phyloP scores from a whole-genome alignment of 2,888 invertebrate genomes.

The Apeira syringaria region DNA sequence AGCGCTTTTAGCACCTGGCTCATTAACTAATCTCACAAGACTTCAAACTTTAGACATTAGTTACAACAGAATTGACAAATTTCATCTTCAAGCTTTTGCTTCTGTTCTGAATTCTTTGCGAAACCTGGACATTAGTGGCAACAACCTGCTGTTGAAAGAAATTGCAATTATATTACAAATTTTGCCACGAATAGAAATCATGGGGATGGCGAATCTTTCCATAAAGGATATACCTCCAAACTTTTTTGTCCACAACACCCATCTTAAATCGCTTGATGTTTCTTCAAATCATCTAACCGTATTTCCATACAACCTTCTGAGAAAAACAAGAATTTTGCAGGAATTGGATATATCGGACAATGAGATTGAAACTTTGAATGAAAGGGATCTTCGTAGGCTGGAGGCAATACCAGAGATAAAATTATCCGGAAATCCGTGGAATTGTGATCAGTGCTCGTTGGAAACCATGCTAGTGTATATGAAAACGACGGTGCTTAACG shows the following conservation, averaged over 20 bases:
- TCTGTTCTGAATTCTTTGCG: slow-evolving; percentile 85
- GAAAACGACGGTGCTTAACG: slow-evolving; percentile 79
- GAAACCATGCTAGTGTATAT: slow-evolving; percentile 82
- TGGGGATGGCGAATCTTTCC: slow-evolving; percentile 85
- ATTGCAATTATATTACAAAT: slow-evolving; percentile 83
- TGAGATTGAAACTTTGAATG: slow-evolving; percentile 85
- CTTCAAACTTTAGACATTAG: slow-evolving; percentile 89
- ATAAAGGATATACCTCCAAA: slow-evolving; percentile 81
- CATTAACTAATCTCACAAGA: slow-evolving; percentile 88
- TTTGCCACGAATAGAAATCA: slow-evolving; percentile 80
- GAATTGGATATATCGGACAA: slow-evolving; percentile 90
- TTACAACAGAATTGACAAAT: slow-evolving; percentile 88
- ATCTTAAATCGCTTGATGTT: slow-evolving; percentile 87
- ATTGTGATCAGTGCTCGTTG: slow-evolving; percentile 86
- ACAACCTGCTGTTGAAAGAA: slow-evolving; percentile 82
- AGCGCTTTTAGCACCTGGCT: slow-evolving; percentile 88
- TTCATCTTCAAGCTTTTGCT: slow-evolving; percentile 85
- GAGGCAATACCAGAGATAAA: slow-evolving; percentile 81
- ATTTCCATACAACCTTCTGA: slow-evolving; percentile 82
- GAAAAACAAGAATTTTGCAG: slow-evolving; percentile 82
- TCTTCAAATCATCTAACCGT: slow-evolving; percentile 87
- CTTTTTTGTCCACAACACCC: slow-evolving; percentile 83
- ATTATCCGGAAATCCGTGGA: slow-evolving; percentile 86
- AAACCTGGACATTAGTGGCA: slow-evolving; percentile 88
- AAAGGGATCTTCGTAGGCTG: slow-evolving; percentile 80